Base-by-base conservation (phyloP, 1,140 invertebrate species). In the fruit fly (Drosophila melanogaster) region DNA sequence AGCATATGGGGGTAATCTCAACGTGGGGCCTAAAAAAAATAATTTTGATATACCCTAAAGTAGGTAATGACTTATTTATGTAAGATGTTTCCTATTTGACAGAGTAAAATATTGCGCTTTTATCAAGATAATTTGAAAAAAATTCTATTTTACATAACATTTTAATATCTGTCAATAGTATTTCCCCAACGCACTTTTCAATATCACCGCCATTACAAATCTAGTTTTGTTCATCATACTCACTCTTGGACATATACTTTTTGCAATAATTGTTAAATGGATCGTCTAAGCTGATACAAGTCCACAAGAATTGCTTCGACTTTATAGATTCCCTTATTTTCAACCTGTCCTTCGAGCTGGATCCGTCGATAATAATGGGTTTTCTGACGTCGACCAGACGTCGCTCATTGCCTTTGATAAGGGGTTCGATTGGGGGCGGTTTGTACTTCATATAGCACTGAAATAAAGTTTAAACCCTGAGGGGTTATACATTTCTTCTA, bases 371-470 rank as follows among this genome's bases (percentile, higher is more conserved):
- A 6, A 19, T 12, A 1, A 74, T 15, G 14, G 7, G 1, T 0
- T 14, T 12, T 2, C 35, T 14, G 4, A 75, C 38, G 14, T 75
- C 53, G 4, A 65, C 69, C 4, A 8, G 11, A 2, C 72, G 70
- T 2, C 35, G 33, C 17, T 24, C 15, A 22, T 55, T 64, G 19
- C 72, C 72, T 4, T 14, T 10, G n/a, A 75, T 64, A 10, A 3
- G 15, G 1, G 40, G 19, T n/a, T 75, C 57, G 1, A 74, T 14
- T 2, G 10, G 17, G 1, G 70, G 53, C 0, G 51, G 17, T 0
- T 2, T 24, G 46, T 46, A 57, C 14, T 15, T 62, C 46, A 74
- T 2, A 33, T 75, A 75, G 46, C 72, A 75, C 72, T 75, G 26
- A 0, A 67, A 47, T 11, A 4, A 6, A 47, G 17, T 17, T 12